phyloP scores from a whole-genome alignment of 1,140 invertebrate genomes.

The Drosophila grimshawi region DNA sequence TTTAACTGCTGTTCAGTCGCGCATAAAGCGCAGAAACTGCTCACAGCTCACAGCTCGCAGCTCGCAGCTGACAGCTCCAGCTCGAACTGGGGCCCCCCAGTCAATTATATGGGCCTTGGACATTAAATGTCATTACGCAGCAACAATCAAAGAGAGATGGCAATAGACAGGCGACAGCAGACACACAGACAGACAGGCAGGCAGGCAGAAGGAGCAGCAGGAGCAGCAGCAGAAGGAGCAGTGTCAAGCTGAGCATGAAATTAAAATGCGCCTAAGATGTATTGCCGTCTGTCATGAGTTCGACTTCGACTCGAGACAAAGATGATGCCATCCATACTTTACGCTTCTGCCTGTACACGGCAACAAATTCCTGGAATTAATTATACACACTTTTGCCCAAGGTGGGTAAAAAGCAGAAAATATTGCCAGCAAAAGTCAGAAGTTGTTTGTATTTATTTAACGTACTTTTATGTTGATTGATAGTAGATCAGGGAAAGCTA shows the following conservation, averaged over 20 bases:
- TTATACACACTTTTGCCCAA: neutral
- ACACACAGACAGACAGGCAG: neutral
- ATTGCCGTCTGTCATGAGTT: constrained; percentile 71
- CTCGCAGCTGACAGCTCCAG: neutral
- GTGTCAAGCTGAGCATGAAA: constrained; percentile 79
- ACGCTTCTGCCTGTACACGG: constrained; percentile 7
- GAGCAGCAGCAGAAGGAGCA: neutral
- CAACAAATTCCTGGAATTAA: neutral
- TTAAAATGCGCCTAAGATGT: constrained; percentile 83
- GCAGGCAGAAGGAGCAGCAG: neutral
- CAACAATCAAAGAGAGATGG: constrained; percentile 71
- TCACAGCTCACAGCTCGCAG: constrained; percentile 5
- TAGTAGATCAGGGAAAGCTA: too few species aligned
- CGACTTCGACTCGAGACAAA: constrained; percentile 19
- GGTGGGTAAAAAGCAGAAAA: too few species aligned
- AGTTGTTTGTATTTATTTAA: too few species aligned
- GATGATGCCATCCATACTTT: constrained; percentile 25
- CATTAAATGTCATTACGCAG: constrained; percentile 83
- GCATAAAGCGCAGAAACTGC: constrained; percentile 60
- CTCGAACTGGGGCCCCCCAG: constrained; percentile 18
- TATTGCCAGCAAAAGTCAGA: too few species aligned
- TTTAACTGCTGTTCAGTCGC: constrained; percentile 80
- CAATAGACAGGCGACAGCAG: constrained; percentile 1
- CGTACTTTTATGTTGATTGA: too few species aligned
- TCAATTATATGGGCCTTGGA: constrained; percentile 79